These are phyloP conservation scores for Coryphaenoides rupestris DNA, from an alignment of 2,113 vertebrate genomes.

Conservation along the genomic window DNA sequence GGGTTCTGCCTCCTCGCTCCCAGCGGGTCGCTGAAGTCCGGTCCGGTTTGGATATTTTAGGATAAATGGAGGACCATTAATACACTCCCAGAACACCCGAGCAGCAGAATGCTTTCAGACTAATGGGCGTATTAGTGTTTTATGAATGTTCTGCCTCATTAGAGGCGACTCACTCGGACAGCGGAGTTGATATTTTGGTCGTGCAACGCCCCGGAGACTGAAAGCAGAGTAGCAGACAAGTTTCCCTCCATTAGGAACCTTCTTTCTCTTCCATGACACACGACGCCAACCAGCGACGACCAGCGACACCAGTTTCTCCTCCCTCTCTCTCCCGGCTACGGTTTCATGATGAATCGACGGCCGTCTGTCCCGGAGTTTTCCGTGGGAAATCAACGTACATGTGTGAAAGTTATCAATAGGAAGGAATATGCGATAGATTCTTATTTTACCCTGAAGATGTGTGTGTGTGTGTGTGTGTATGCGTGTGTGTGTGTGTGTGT, in stretches of 20 bases:
- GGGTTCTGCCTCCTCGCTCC: conserved; percentile 33
- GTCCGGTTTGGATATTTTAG: conserved; percentile 36
- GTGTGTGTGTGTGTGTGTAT: no score
- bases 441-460: no score
- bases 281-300: conserved; percentile 28
- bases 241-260: conserved; percentile 14
- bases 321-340: neutral
- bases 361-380: no score
- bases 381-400: no score
- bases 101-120: conserved; percentile 32
- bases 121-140: conserved; percentile 42
- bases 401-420: no score
- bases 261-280: conserved; percentile 18
- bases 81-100: conserved; percentile 41
- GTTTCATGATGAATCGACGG: no score
- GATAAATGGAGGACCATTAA: conserved; percentile 41
- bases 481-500: no score
- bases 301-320: neutral
- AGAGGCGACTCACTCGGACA: conserved; percentile 45
- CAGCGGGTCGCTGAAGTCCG: conserved; percentile 51
- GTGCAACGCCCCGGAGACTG: conserved; percentile 17
- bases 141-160: conserved; percentile 59
- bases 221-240: conserved; percentile 36
- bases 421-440: no score
- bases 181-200: conserved; percentile 22